Evolutionary conservation across 2,113 vertebrate species (phyloP).

Genomic region (Gila orcuttii): DNA sequence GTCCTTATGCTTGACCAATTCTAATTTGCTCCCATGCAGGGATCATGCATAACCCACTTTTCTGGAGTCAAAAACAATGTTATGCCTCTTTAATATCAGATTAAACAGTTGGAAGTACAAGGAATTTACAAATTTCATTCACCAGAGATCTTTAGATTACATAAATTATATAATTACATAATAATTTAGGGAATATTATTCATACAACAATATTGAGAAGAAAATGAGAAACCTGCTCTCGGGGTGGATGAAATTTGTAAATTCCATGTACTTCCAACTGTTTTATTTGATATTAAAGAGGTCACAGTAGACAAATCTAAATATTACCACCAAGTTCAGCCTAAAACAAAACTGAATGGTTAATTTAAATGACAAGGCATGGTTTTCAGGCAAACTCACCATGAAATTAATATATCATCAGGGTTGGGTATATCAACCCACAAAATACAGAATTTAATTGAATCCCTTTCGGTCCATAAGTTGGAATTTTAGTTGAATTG

Average conservation of each 20-base stretch:
- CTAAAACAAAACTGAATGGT: background rate
- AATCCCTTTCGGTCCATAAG: background rate
- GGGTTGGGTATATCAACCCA: background rate
- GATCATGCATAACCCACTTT: no score
- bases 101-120: no score
- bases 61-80: no score
- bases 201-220: background rate
- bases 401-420: background rate
- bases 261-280: no score
- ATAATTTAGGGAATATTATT: background rate
- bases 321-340: background rate
- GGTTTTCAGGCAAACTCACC: background rate
- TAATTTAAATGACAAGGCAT: background rate
- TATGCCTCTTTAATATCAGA: no score
- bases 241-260: background rate
- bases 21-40: background rate
- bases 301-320: background rate
- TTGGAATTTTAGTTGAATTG: background rate
- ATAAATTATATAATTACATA: no score
- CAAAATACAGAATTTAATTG: background rate
- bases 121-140: background rate
- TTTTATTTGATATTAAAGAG: no score
- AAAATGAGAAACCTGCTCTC: background rate
- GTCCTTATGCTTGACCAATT: background rate
- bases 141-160: background rate